A percentile compares a stretch with the other conserved stretches of the same genome.
Evolutionary conservation across 23 tunicate genomes (phyloP).

Genomic region (Trididemnum miniatum): DNA sequence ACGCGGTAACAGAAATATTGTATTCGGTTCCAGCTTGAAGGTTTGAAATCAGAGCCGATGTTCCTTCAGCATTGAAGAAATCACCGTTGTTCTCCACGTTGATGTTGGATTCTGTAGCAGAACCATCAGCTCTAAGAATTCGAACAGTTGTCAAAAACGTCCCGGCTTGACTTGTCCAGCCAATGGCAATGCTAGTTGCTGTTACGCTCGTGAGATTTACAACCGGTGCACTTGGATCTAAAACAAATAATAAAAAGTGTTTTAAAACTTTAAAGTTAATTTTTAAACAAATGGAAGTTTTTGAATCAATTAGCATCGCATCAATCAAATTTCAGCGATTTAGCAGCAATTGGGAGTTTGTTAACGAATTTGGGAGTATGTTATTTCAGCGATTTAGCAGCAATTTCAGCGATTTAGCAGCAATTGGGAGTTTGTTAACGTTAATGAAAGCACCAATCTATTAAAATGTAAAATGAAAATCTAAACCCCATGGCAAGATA

Average conservation of each 20-base stretch:
- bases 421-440: too few species aligned
- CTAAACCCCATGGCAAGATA: too few species aligned
- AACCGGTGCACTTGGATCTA: conserved; percentile 2
- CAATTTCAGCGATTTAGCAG: too few species aligned
- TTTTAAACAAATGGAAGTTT: too few species aligned
- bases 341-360: too few species aligned
- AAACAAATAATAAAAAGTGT: not conserved
- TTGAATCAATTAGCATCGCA: too few species aligned
- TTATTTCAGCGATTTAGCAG: too few species aligned
- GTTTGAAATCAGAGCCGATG: not conserved
- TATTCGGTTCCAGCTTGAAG: not conserved
- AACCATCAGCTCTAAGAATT: not conserved
- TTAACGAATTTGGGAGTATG: too few species aligned
- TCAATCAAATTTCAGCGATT: too few species aligned
- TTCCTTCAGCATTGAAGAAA: not conserved
- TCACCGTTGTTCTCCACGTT: not conserved
- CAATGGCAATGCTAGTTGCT: not conserved
- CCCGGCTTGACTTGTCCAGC: not conserved
- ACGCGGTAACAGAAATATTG: not conserved
- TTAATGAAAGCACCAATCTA: too few species aligned
- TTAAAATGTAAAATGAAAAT: too few species aligned
- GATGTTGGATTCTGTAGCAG: not conserved
- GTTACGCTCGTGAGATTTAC: not conserved
- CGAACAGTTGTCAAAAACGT: not conserved
- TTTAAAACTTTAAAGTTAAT: not conserved